Base-by-base conservation (phyloP, 1,140 invertebrate species). In the Artemia franciscana region DNA sequence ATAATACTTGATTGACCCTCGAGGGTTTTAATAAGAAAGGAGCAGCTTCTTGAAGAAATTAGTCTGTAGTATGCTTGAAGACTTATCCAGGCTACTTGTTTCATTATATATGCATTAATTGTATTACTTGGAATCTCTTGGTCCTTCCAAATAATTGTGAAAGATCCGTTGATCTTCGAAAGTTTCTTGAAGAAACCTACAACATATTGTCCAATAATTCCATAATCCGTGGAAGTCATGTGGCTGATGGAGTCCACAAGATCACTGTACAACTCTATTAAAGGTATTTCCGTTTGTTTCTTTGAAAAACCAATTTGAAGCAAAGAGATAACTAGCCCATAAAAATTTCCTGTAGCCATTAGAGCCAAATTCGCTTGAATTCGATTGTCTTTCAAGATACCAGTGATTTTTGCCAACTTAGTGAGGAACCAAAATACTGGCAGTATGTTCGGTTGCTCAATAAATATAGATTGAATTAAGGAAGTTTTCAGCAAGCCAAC, bases 301-400 rank as follows among this genome's bases (percentile, higher is more conserved):
- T 4, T 24, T 5, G 25, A 21, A 24, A 1, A 27, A 24, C n/a
- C n/a, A n/a, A n/a, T n/a, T n/a, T n/a, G n/a, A n/a, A n/a, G n/a
- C 25, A 60, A 25, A 25, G 9, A 24, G 5, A 60, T 12, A 21
- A 60, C 60, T 18, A 60, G 60, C 15, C 60, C 60, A 28, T 60
- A 60, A 21, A 60, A 60, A 28, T 60, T 25, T 12, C 24, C 60
- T 9, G 60, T 28, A 12, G 60, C 21, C 5, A 60, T 21, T 7
- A 26, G 60, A 3, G 60, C 18, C 21, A 60, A n/a, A 9, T 24
- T 18, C 12, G 24, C 21, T 9, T 21, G 60, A 24, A 60, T 26
- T 2, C 60, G 60, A 25, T 60, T 60, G 21, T 60, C 60, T 27
- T 60, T 60, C n/a, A 60, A 18, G 26, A 60, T 60, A 12, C 60